Conservation (phyloP, 1,140 invertebrate species). For the Catajapyx aquilonaris region DNA sequence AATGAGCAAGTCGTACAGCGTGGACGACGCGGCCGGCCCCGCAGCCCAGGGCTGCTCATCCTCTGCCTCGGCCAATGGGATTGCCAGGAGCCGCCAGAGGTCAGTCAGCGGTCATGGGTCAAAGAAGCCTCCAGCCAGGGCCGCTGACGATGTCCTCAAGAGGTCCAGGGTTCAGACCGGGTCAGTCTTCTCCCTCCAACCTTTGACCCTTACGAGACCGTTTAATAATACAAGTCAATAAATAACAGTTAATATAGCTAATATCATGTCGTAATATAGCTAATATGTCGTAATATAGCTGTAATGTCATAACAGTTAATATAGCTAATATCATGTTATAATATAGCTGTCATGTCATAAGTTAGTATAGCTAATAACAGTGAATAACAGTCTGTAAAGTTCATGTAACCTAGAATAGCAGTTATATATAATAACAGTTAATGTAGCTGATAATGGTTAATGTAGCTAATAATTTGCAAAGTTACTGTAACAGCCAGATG, state of each 20-base stretch:
- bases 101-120: slow-evolving; percentile 21
- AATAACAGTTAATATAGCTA: not conserved
- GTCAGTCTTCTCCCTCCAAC: slow-evolving; percentile 24
- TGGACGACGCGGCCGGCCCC: slow-evolving; percentile 5
- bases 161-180: slow-evolving; percentile 38
- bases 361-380: no score
- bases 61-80: not conserved
- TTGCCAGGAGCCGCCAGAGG: slow-evolving; percentile 9
- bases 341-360: not conserved
- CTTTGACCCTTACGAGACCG: not conserved
- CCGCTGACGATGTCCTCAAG: slow-evolving; percentile 43
- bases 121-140: slow-evolving; percentile 38
- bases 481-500: no score
- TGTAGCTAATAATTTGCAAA: no score
- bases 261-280: not conserved
- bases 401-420: no score
- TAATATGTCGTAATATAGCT: not conserved
- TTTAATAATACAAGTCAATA: not conserved
- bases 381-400: no score
- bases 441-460: no score
- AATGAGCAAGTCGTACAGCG: slow-evolving; percentile 9
- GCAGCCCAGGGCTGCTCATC: slow-evolving; percentile 4
- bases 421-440: no score
- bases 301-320: not conserved
- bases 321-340: not conserved